Evolutionary conservation across 2,888 invertebrate genomes (phyloP).

Genomic region (Oligia latruncula): DNA sequence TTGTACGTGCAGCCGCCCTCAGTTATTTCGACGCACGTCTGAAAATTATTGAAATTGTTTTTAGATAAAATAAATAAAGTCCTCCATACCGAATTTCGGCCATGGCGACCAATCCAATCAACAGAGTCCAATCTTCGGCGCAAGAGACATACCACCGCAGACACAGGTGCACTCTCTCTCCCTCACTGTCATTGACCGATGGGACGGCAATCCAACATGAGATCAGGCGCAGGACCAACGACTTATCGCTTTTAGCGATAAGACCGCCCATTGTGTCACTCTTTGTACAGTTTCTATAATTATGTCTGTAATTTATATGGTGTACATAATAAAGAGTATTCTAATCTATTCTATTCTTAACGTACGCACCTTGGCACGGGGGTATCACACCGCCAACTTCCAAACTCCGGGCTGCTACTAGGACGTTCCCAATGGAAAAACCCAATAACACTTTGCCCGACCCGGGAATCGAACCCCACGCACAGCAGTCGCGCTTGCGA

Average conservation of each 20-base stretch:
- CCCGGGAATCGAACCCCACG: no score
- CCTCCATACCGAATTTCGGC: neutral
- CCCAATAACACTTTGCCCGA: no score
- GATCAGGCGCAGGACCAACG: neutral
- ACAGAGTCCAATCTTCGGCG: neutral
- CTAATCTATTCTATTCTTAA: neutral
- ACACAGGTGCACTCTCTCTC: neutral
- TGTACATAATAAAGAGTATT: no score
- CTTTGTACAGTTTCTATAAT: no score
- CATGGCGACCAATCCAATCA: neutral
- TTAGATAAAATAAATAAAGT: neutral
- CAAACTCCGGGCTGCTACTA: neutral
- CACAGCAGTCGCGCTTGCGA: no score
- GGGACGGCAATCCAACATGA: neutral
- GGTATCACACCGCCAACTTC: neutral
- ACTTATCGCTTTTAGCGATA: no score
- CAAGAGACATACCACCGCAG: neutral
- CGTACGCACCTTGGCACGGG: neutral
- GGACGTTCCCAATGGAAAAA: no score
- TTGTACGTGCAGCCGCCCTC: conserved; percentile 60
- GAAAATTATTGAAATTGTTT: neutral
- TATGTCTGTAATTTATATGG: no score
- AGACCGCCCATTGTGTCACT: no score
- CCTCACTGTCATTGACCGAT: neutral
- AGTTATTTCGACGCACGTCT: conserved; percentile 48